Conservation (phyloP, 1,140 invertebrate species). For the Drosophila kepulauana region DNA sequence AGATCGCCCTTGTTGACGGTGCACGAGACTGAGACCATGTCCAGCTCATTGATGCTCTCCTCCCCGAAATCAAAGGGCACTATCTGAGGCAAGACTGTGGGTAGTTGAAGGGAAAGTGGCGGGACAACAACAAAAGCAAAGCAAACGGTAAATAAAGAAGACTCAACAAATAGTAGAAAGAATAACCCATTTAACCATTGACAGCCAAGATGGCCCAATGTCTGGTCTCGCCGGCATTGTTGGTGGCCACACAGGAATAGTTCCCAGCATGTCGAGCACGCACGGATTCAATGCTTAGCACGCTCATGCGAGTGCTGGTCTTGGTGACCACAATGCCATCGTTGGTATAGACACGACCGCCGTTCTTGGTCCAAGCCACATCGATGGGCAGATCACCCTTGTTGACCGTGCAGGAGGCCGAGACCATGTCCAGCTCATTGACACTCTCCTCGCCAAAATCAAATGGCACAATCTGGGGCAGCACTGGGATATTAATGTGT, state of each 20-base stretch:
- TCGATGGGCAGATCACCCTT: constrained; percentile 94
- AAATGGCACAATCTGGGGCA: constrained; percentile 89
- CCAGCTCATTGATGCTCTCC: constrained; percentile 89
- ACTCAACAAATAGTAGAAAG: neutral
- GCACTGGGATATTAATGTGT: constrained; percentile 85
- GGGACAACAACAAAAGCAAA: constrained; percentile 37
- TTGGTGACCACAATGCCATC: constrained; percentile 86
- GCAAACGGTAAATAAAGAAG: constrained; percentile 9
- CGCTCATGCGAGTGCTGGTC: constrained; percentile 88
- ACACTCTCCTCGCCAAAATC: constrained; percentile 89
- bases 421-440: constrained; percentile 89
- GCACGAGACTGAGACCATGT: constrained; percentile 90
- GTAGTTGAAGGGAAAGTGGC: constrained; percentile 10
- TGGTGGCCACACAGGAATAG: constrained; percentile 91
- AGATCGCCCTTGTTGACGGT: constrained; percentile 94
- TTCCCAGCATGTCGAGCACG: constrained; percentile 89
- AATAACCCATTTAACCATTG: constrained; percentile 49
- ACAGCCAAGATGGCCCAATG: constrained; percentile 87
- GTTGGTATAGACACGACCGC: constrained; percentile 77
- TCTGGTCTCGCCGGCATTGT: constrained; percentile 90
- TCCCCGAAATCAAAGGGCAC: constrained; percentile 90
- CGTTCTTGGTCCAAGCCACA: constrained; percentile 89
- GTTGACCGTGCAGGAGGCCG: constrained; percentile 91
- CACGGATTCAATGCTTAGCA: constrained; percentile 89
- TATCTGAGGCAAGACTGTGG: constrained; percentile 89